Conservation (phyloP, 2,888 invertebrate genomes). For the Harpagoxenus sublaevis region DNA sequence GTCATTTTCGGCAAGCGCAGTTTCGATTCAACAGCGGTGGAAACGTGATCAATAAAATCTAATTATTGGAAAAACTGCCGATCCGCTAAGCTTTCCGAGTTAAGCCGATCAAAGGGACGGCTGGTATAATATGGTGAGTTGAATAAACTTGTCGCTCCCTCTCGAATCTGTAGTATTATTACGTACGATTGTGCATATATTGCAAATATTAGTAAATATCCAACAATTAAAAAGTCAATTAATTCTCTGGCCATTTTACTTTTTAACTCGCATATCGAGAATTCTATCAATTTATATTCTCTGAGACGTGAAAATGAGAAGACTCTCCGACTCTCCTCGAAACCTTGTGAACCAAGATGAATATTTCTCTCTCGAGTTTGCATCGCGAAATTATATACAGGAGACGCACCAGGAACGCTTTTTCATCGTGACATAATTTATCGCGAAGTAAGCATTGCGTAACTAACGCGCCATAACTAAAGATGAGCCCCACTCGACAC, state of each 20-base stretch:
- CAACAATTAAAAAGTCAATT: background rate
- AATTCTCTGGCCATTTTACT: background rate
- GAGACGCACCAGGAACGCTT: slow-evolving; percentile 51
- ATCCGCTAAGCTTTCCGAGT: slow-evolving; percentile 27
- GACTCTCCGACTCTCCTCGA: background rate
- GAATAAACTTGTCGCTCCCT: slow-evolving; percentile 26
- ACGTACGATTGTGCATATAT: background rate
- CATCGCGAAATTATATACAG: slow-evolving; percentile 2
- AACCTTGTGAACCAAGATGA: background rate
- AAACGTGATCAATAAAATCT: slow-evolving; percentile 44
- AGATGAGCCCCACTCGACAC: slow-evolving; percentile 73
- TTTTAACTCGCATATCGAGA: slow-evolving; percentile 18
- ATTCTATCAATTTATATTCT: slow-evolving; percentile 28
- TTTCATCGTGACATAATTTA: slow-evolving; percentile 78
- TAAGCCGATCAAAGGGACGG: slow-evolving; percentile 32
- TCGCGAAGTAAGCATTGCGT: slow-evolving; percentile 80
- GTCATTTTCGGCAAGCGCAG: background rate
- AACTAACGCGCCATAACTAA: slow-evolving; percentile 84
- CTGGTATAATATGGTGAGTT: slow-evolving; percentile 7
- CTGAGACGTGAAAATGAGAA: slow-evolving; percentile 42
- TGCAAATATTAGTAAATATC: background rate
- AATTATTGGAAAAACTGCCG: slow-evolving; percentile 47
- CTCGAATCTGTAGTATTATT: background rate
- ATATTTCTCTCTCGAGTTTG: slow-evolving; percentile 22
- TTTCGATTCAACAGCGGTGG: background rate